Percentiles rank a stretch among this genome's conserved stretches.
These are phyloP conservation scores for Otocyon megalotis DNA, from an alignment of 2,113 vertebrate species.

Conservation along the genomic window DNA sequence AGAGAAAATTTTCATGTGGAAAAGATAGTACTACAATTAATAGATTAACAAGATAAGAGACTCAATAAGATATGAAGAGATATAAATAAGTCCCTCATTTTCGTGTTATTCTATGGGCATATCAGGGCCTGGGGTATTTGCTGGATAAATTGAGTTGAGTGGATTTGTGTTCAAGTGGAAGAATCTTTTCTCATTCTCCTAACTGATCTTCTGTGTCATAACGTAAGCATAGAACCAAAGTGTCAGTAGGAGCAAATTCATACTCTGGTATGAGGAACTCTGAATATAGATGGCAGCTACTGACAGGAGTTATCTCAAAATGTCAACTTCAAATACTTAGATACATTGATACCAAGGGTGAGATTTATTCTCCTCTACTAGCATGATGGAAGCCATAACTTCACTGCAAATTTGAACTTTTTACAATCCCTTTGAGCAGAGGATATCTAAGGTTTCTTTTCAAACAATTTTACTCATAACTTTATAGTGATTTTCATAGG, in stretches of 20 bases:
- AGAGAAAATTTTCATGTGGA: neutral
- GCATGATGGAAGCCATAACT: too few species aligned
- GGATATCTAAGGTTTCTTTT: neutral
- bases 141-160: neutral
- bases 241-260: neutral
- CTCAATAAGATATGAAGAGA: neutral
- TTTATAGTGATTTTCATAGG: neutral
- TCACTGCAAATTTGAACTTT: neutral
- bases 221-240: neutral
- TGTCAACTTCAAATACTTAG: neutral
- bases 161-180: neutral
- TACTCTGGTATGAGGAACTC: neutral
- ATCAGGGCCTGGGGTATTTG: neutral
- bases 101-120: neutral
- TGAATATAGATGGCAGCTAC: neutral
- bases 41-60: neutral
- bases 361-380: neutral
- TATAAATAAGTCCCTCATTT: neutral
- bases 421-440: neutral
- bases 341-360: neutral
- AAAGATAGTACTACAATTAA: neutral
- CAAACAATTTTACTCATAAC: neutral
- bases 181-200: neutral
- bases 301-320: neutral
- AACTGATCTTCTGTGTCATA: neutral